Evolutionary conservation across 2,113 vertebrate species (phyloP), one percentile per base, ranked within the genome.

Genomic region (Nyctibius bracteatus): DNA sequence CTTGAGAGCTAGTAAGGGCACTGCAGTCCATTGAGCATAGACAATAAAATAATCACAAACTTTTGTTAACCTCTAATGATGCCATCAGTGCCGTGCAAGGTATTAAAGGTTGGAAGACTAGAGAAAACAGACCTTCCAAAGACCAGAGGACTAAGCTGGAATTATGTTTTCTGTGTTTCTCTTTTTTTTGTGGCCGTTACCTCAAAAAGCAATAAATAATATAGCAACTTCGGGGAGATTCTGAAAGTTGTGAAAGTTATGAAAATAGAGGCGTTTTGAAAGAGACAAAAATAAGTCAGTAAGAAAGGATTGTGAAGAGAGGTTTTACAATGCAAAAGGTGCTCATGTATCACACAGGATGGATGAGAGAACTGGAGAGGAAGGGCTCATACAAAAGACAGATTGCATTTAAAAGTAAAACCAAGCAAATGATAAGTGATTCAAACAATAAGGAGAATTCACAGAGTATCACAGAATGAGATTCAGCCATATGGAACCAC

Each of bases 81-180:
- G 43, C 8, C 14, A 37, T 44, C 28, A 13, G 17, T 5, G 5
- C 33, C 0, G 0, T 5, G 6, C 23, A 61, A 70, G 8, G 8
- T 49, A 30, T 18, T 3, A 2, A 30, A 73, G 17, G 10, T 6
- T 51, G 9, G 33, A 77, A 90, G 24, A 39, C 16, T 16, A 23
- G 10, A 37, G 27, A 54, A 92, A 90, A 44, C 2, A 43, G n/a
- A 30, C 14, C 15, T 89, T 65, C 25, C 15, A 21, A 70, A 81
- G 18, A 28, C 25, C 15, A 49, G n/a, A 86, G 11, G 43, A 46
- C 16, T 81, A 62, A 63, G 21, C 7, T n/a, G 41, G 20, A 70
- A 44, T 73, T 58, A 33, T 1, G 2, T 39, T 62, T 82, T 24
- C 46, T 49, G 10, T 31, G 44, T 70, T 78, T 70, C 57, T 37